Base-by-base conservation (phyloP, 2,888 invertebrate species). In the Ferrisia virgata region DNA sequence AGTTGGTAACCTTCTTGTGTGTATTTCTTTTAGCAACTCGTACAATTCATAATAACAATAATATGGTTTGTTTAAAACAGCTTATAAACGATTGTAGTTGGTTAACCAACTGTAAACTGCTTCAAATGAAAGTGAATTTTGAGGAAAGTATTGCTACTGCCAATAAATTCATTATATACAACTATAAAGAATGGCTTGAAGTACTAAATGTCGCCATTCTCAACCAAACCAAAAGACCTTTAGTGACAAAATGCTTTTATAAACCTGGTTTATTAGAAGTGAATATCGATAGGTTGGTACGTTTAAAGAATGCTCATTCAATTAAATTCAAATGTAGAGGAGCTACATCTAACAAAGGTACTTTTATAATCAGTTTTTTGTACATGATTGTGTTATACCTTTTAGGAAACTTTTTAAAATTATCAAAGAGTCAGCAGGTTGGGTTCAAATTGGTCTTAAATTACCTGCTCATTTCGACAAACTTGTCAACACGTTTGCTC, bases 181-280 rank as follows among this genome's bases (percentile, higher is more conserved):
- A 81, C n/a, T 81, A 81, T 22, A 81, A 81, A 53, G 33, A 81
- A 36, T 81, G 81, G 81, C 28, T 53, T 18, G 81, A 81, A 22
- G 53, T n/a, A 33, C 18, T 81, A 36, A 25, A 31, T 22, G 58
- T 18, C 4, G 28, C 31, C 0, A 33, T 81, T 36, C 43, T 58
- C 0, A 31, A 25, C 15, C 53, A 36, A 18, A 28, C 47, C 11
- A 81, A 81, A 22, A 47, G 58, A 58, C 81, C 81, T 53, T 15
- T 81, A 13, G 53, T 81, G 33, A 18, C 53, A 6, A 81, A 81
- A n/a, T 58, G 81, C 22, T 81, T 81, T 22, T 58, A 81, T 25
- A 81, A 58, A 36, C 28, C 81, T 18, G 81, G 81, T 36, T 53
- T 81, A 53, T 11, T 81, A 15, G 81, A 81, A 81, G 58, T 53